Evolutionary conservation across 2,113 vertebrate genomes (phyloP).

Genomic region (Heliornis fulica): DNA sequence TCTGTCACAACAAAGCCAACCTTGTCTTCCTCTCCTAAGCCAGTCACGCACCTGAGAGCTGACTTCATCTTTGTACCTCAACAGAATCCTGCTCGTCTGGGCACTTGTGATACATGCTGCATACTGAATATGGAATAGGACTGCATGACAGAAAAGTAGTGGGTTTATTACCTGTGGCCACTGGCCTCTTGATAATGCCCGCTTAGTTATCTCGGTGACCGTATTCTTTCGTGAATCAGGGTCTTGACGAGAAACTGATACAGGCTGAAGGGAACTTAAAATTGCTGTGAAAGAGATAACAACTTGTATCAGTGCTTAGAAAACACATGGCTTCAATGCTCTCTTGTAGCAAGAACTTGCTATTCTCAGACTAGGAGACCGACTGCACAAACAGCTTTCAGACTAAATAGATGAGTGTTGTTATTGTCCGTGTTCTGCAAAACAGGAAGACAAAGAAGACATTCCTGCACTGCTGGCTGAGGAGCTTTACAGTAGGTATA

Average conservation of each 20-base stretch:
- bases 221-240: slow-evolving; percentile 93
- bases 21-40: neutral
- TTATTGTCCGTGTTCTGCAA: neutral
- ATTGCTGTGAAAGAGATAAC: slow-evolving; percentile 13
- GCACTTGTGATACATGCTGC: neutral
- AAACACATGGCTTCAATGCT: neutral
- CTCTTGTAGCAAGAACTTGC: neutral
- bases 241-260: slow-evolving; percentile 89
- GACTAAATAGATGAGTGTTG: neutral
- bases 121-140: neutral
- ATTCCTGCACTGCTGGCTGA: neutral
- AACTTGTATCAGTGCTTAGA: neutral
- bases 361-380: neutral
- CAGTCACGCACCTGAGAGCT: neutral
- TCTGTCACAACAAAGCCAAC: neutral
- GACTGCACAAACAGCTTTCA: neutral
- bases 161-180: slow-evolving; percentile 90
- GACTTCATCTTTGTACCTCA: neutral
- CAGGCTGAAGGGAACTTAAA: slow-evolving; percentile 86
- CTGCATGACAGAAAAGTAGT: neutral
- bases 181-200: slow-evolving; percentile 83
- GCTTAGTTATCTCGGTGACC: slow-evolving; percentile 84
- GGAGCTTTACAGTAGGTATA: neutral
- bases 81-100: neutral
- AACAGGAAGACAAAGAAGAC: neutral